Base-by-base conservation (phyloP, 2,797 vertebrate species). In the Phoxinus dragarum region DNA sequence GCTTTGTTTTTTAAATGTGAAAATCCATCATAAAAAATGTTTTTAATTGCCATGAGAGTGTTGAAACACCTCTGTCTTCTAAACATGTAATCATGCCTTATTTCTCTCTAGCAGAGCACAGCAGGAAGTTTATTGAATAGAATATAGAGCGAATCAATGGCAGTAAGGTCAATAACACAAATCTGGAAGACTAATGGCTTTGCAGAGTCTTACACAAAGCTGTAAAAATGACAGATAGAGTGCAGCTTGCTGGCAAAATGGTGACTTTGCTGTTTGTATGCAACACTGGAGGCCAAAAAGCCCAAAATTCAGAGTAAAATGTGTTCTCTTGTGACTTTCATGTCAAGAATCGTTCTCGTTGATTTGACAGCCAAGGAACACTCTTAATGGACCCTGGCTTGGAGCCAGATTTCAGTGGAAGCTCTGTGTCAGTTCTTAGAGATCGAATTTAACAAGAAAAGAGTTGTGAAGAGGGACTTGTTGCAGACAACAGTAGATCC, bases 201-300 rank as follows among this genome's bases (percentile, higher is more conserved):
- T 34, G n/a, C n/a, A 16, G n/a, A 3, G 81, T 38, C 71, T 82
- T 66, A 75, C 40, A 66, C 27, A 23, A 71, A 75, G 52, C 66
- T 61, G 40, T 84, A 71, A 71, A 84, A 84, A 71, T 79, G 49
- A 84, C 52, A 38, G 52, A 79, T 79, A 54, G 75, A 44, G 8
- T 59, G 38, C 36, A 84, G 61, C 16, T 56, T 68, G 11, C n/a
- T 68, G 47, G 74, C 23, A 68, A 69, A 61, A 56, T 17, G 49
- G 47, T 3, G 12, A 11, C 27, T 36, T 59, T 49, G 31, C 47
- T 68, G 82, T 76, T 52, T 21, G 64, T 34, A 76, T 4, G 17
- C 44, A 42, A 68, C 40, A 34, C 49, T n/a, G 27, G 27, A 38
- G 52, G 73, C 36, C 19, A 54, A 47, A 66, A 11, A 52, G 1